phyloP scores from a whole-genome alignment of 2,888 invertebrate species.

The Graphium colonna region DNA sequence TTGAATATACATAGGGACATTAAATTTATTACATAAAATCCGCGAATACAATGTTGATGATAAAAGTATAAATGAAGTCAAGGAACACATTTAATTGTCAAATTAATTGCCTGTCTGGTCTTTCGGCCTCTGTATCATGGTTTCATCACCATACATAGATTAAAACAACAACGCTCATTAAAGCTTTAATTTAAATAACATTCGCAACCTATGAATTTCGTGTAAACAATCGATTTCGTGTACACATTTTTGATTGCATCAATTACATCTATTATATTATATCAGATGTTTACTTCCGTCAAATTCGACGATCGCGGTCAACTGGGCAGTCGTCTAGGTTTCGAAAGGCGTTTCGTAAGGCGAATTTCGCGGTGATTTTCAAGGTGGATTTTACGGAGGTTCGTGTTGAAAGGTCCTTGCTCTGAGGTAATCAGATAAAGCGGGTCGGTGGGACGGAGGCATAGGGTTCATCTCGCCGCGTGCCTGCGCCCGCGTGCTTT shows the following conservation, averaged over 20 bases:
- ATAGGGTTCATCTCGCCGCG: constrained; percentile 57
- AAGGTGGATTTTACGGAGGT: constrained; percentile 72
- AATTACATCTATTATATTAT: no score
- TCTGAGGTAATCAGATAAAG: constrained; percentile 74
- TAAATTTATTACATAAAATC: no score
- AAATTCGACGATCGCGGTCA: no score
- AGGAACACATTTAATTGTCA: constrained; percentile 55
- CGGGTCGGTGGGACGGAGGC: constrained; percentile 45
- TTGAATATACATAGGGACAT: no score
- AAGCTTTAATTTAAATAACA: no score
- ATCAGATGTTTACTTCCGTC: no score
- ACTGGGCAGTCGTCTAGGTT: constrained; percentile 10
- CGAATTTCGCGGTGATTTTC: constrained; percentile 63
- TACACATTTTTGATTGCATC: no score
- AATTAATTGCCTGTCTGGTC: constrained; percentile 56
- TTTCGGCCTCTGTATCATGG: constrained; percentile 64
- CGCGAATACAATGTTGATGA: constrained; percentile 5
- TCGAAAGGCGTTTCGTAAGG: constrained; percentile 40
- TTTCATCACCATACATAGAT: no score
- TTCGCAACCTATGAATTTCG: no score
- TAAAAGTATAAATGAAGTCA: constrained; percentile 36
- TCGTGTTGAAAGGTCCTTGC: constrained; percentile 76
- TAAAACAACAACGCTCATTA: no score
- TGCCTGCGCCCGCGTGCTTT: constrained; percentile 40
- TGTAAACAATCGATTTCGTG: no score